Percentiles rank a stretch among this genome's conserved stretches.
Conservation (phyloP, 2,888 invertebrate genomes). For the Anthophora plumipes region DNA sequence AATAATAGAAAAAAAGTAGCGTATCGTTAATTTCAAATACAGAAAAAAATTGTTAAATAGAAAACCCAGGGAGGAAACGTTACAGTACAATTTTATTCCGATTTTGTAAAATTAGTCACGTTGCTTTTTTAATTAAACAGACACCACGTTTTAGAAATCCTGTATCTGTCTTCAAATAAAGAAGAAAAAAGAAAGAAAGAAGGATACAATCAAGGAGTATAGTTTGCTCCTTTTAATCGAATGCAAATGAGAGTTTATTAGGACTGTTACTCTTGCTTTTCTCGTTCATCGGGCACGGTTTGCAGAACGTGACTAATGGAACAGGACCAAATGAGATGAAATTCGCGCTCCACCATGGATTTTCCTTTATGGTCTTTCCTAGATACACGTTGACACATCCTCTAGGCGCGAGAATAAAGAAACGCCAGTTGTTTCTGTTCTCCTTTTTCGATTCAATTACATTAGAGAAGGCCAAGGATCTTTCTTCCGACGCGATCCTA, state of each 20-base stretch:
- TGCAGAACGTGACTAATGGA: slow-evolving; percentile 46
- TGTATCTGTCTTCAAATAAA: background rate
- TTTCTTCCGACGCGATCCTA: slow-evolving; percentile 34
- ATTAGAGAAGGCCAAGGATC: slow-evolving; percentile 60
- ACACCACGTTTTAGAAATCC: background rate
- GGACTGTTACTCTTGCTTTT: slow-evolving; percentile 17
- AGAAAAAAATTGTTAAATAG: background rate
- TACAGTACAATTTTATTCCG: background rate
- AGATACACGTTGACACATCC: slow-evolving; percentile 35
- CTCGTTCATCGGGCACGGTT: slow-evolving; percentile 21
- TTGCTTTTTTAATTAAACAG: background rate
- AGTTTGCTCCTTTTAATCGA: slow-evolving; percentile 11
- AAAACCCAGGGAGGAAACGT: background rate
- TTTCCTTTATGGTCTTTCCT: slow-evolving; percentile 23
- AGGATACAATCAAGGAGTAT: background rate
- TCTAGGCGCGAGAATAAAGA: slow-evolving; percentile 35
- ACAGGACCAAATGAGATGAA: slow-evolving; percentile 44
- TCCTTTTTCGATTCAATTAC: slow-evolving; percentile 67
- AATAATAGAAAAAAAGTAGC: no score
- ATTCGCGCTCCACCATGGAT: slow-evolving; percentile 43
- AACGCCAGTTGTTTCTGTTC: slow-evolving; percentile 12
- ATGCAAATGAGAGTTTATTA: slow-evolving; percentile 22
- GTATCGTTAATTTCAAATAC: no score
- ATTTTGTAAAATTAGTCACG: background rate
- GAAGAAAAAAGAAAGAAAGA: no score